Base-by-base conservation (phyloP, 2,888 invertebrate genomes). In the Cheilosia variabilis region DNA sequence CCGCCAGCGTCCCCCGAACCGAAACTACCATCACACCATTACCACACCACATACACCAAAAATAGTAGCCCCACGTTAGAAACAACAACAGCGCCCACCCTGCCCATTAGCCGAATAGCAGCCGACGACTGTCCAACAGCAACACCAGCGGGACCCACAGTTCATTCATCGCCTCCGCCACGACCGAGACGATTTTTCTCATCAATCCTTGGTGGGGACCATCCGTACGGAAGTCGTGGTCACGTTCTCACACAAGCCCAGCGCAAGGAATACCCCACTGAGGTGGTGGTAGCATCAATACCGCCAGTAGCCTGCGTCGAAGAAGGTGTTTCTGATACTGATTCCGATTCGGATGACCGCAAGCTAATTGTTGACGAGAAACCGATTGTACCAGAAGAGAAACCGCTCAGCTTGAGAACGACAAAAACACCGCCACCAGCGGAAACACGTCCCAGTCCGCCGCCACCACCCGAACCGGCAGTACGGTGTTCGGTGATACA, bases 401-500 rank as follows among this genome's bases (percentile, higher is more conserved):
- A 95, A 87, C 95, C 94, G 9, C 92, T 95, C 27, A 94, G 95
- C 77, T 92, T 94, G 91, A 90, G 93, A 90, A 93, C 92, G 88
- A 93, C 93, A 76, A 90, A 89, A 72, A 79, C 90, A 17, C 94
- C 94, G 27, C 94, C 94, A 82, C 91, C 93, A 1, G 90, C 91
- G 69, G 92, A 92, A 45, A 90, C 91, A 87, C 89, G 90, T 87
- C 93, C 90, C 87, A 90, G 93, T 91, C 95, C 95, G 78, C 95
- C 94, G 83, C 94, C 95, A 43, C 93, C 93, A 24, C 94, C 95
- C n/a, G 94, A 95, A 89, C 95, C 94, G 88, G 95, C 94, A 79
- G 95, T 95, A 17, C 95, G 95, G 88, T 95, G 95, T 91, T 97
- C 97, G 79, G 97, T 97, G 5, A 97, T 97, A 89, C 96, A 97